These are phyloP conservation scores for Orestias chungarensis DNA, from an alignment of 2,797 vertebrate genomes.

Conservation along the genomic window DNA sequence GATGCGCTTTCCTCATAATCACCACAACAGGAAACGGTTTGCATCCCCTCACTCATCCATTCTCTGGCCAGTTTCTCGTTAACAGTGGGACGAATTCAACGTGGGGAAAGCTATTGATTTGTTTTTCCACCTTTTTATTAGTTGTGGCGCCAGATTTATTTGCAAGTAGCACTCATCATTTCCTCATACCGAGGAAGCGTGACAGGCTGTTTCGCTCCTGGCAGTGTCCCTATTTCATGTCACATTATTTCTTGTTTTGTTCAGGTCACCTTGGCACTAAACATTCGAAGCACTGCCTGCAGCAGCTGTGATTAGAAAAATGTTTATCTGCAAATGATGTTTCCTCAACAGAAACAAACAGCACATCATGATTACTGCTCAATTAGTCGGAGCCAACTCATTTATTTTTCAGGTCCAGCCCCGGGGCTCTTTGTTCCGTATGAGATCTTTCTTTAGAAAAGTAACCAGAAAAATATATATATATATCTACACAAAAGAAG, in stretches of 20 bases:
- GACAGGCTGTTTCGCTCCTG: constrained; percentile 74
- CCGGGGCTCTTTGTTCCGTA: constrained; percentile 53
- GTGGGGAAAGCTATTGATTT: constrained; percentile 63
- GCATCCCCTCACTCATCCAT: constrained; percentile 55
- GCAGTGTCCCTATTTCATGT: constrained; percentile 76
- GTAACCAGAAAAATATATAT: constrained; percentile 35
- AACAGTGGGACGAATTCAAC: constrained; percentile 56
- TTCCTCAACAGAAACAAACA: constrained; percentile 73
- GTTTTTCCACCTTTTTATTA: constrained; percentile 61
- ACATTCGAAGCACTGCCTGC: constrained; percentile 68
- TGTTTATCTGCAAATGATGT: constrained; percentile 79
- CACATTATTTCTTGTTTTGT: constrained; percentile 75
- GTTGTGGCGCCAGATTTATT: constrained; percentile 67
- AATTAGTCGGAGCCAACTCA: constrained; percentile 78
- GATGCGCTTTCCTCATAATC: constrained; percentile 67
- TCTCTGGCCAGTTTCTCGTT: constrained; percentile 50
- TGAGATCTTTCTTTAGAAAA: constrained; percentile 35
- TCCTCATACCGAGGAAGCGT: constrained; percentile 68
- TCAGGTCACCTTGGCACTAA: constrained; percentile 80
- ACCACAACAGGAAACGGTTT: constrained; percentile 59
- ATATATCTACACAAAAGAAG: constrained; percentile 18
- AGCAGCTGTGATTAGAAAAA: constrained; percentile 80
- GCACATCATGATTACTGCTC: constrained; percentile 66
- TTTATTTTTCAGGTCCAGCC: constrained; percentile 76
- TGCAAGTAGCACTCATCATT: constrained; percentile 71